These are phyloP conservation scores for Philereme vetulata DNA, from an alignment of 2,888 invertebrate genomes.

Conservation along the genomic window DNA sequence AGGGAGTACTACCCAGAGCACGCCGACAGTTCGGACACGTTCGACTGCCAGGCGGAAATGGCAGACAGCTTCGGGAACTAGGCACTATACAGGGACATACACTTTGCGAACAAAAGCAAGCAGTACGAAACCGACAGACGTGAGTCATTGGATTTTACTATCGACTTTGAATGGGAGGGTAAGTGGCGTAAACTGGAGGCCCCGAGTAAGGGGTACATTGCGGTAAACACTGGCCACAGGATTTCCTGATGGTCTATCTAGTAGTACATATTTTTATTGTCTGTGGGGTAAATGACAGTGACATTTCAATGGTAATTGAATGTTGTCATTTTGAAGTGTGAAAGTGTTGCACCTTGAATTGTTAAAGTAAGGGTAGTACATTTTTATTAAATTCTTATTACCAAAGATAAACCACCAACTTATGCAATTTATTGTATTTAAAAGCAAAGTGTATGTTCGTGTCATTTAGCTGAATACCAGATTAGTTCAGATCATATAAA, in stretches of 20 bases:
- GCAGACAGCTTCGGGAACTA: constrained; percentile 70
- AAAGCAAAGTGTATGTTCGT: constrained; percentile 52
- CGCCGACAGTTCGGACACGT: constrained; percentile 85
- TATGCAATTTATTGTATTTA: constrained; percentile 9
- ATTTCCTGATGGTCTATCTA: background rate
- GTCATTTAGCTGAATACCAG: constrained; percentile 53
- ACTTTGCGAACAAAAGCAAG: constrained; percentile 14
- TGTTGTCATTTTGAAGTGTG: constrained; percentile 3
- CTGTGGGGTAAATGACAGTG: background rate
- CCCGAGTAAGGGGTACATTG: too few species aligned
- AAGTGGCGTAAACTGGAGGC: background rate
- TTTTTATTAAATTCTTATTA: constrained; percentile 22
- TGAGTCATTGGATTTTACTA: background rate
- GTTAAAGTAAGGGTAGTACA: constrained; percentile 1
- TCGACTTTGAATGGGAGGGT: background rate
- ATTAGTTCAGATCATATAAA: constrained; percentile 55
- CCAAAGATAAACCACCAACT: constrained; percentile 32
- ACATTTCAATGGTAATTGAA: constrained; percentile 2
- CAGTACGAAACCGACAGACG: constrained; percentile 1
- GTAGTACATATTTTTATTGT: background rate
- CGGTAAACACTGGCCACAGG: background rate
- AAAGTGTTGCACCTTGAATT: constrained; percentile 6
- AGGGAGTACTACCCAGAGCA: constrained; percentile 90
- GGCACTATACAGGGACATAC: constrained; percentile 32
- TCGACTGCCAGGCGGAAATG: constrained; percentile 74